phyloP scores from a whole-genome alignment of 2,888 invertebrate genomes.

The Amiota mariae region DNA sequence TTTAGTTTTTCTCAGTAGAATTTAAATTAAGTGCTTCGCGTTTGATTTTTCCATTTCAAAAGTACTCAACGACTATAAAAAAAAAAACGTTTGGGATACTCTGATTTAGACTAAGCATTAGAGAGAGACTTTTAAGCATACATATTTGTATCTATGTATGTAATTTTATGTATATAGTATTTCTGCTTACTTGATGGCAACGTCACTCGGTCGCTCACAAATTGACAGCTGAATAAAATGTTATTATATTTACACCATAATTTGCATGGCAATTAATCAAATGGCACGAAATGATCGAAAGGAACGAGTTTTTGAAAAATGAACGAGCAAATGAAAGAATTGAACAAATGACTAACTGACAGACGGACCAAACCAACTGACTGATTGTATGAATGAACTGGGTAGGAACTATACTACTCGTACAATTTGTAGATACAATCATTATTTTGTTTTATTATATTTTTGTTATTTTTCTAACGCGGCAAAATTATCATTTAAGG shows the following conservation, averaged over 20 bases:
- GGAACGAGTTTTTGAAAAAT: neutral
- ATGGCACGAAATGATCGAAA: slow-evolving; percentile 53
- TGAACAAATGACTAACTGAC: slow-evolving; percentile 39
- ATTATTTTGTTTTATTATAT: slow-evolving; percentile 28
- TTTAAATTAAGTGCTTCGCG: too few species aligned
- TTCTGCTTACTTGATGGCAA: slow-evolving; percentile 27
- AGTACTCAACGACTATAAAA: too few species aligned
- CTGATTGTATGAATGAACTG: neutral
- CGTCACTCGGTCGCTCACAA: slow-evolving; percentile 47
- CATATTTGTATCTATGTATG: neutral
- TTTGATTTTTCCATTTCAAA: too few species aligned
- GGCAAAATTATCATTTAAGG: neutral
- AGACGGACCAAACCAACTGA: slow-evolving; percentile 26
- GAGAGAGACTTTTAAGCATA: neutral
- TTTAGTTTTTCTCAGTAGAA: too few species aligned
- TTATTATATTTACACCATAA: slow-evolving; percentile 68
- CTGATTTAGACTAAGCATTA: neutral
- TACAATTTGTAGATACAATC: slow-evolving; percentile 7
- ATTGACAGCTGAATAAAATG: slow-evolving; percentile 70
- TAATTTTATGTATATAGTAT: neutral
- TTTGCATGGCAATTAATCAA: slow-evolving; percentile 69
- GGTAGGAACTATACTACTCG: too few species aligned
- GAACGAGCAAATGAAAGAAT: too few species aligned
- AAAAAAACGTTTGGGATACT: too few species aligned
- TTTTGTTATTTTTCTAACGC: slow-evolving; percentile 6